These are phyloP conservation scores for Alcedo atthis DNA, from an alignment of 2,797 vertebrate genomes.

Conservation along the genomic window DNA sequence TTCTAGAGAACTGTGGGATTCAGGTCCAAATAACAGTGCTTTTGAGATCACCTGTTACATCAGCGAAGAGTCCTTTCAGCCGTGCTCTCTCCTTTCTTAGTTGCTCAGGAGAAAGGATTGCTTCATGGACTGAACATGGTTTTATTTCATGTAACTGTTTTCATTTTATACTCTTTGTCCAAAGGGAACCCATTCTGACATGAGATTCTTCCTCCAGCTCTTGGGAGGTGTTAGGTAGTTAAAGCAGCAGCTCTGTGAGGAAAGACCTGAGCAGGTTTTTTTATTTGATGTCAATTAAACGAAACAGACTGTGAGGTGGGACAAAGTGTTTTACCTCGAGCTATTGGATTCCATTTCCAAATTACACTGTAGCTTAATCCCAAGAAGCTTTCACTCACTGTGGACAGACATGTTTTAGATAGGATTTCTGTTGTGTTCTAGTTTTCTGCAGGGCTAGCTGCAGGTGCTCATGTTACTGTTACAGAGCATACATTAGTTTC, in stretches of 20 bases:
- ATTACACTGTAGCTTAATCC: slow-evolving; percentile 61
- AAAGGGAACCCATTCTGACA: not conserved
- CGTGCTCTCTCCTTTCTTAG: not conserved
- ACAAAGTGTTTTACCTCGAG: slow-evolving; percentile 25
- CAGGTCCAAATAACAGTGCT: not conserved
- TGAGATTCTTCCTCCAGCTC: not conserved
- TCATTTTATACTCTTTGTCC: slow-evolving; percentile 7
- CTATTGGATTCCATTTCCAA: slow-evolving; percentile 55
- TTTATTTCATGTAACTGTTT: slow-evolving; percentile 35
- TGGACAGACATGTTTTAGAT: slow-evolving; percentile 37
- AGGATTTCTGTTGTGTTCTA: slow-evolving; percentile 24
- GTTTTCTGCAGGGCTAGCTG: slow-evolving; percentile 32
- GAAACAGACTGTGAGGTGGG: not conserved
- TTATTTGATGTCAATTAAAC: slow-evolving; percentile 42
- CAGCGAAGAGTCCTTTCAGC: not conserved
- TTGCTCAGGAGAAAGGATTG: not conserved
- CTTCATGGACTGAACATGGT: not conserved
- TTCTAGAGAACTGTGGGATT: not conserved
- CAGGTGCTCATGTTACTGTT: slow-evolving; percentile 10
- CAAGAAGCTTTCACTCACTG: not conserved
- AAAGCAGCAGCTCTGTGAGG: not conserved
- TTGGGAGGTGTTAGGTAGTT: not conserved
- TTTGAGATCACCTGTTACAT: not conserved
- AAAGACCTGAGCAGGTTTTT: slow-evolving; percentile 3
- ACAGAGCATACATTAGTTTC: slow-evolving; percentile 48